Conservation (phyloP, 1,140 invertebrate species). For the Zaprionus kolodkinae region DNA sequence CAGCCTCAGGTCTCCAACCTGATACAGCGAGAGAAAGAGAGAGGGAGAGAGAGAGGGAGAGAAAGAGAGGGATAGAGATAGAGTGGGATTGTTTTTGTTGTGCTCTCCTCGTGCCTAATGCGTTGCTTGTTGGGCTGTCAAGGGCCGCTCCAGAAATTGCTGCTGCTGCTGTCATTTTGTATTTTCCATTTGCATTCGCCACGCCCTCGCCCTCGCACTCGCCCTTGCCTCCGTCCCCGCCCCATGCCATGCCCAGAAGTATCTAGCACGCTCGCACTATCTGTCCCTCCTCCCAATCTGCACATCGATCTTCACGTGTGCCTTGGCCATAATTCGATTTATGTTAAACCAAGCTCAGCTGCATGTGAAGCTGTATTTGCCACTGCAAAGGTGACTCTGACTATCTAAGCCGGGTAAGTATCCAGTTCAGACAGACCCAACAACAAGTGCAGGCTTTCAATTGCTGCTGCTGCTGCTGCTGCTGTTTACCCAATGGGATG, state of each 20-base stretch:
- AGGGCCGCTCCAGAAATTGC: constrained; percentile 36
- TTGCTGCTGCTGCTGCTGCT: constrained; percentile 6
- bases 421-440: constrained; percentile 9
- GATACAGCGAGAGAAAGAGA: not conserved
- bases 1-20: not conserved
- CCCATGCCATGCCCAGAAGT: constrained; percentile 13
- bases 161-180: constrained; percentile 59
- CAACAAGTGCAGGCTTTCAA: constrained; percentile 18
- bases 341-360: constrained; percentile 62
- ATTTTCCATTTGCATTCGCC: constrained; percentile 70
- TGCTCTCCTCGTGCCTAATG: constrained; percentile 23
- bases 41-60: not conserved
- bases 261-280: constrained; percentile 28
- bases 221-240: too few relatives aligned
- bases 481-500: constrained; percentile 13
- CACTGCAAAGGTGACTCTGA: constrained; percentile 64
- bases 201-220: constrained; percentile 24
- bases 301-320: constrained; percentile 2
- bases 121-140: constrained; percentile 45
- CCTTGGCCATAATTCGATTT: constrained; percentile 67
- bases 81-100: constrained; percentile 19
- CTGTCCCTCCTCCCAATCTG: not conserved
- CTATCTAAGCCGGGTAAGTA: constrained; percentile 37
- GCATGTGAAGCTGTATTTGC: constrained; percentile 37
- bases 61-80: too few relatives aligned